A percentile compares a stretch with the other conserved stretches of the same genome.
Evolutionary conservation across 2,888 invertebrate genomes (phyloP).

Genomic region (Melangyna quadrimaculata): DNA sequence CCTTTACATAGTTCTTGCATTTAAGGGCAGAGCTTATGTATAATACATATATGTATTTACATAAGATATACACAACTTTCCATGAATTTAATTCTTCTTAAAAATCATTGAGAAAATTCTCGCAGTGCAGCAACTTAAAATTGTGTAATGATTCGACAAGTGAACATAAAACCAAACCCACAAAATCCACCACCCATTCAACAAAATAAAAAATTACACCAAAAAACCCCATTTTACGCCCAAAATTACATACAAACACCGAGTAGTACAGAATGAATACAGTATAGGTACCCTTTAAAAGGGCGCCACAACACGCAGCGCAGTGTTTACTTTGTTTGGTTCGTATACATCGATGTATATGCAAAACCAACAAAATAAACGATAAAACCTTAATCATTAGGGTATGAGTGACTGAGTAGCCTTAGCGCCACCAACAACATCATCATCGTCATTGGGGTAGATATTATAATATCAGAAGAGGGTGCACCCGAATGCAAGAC

Average conservation of each 20-base stretch:
- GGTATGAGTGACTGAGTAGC: constrained; percentile 41
- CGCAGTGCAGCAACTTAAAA: constrained; percentile 48
- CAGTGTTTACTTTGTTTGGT: constrained; percentile 14
- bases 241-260: constrained; percentile 38
- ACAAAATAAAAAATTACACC: not conserved
- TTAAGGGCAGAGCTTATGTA: no score
- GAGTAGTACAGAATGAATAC: not conserved
- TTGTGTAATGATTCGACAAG: constrained; percentile 71
- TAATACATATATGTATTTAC: no score
- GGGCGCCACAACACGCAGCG: constrained; percentile 60
- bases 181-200: constrained; percentile 9
- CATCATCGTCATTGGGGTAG: constrained; percentile 39
- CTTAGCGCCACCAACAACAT: constrained; percentile 29
- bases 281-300: not conserved
- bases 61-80: no score
- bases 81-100: no score
- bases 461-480: constrained; percentile 23
- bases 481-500: constrained; percentile 36
- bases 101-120: not conserved
- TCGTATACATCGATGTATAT: constrained; percentile 14
- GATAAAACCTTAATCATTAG: constrained; percentile 22
- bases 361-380: constrained; percentile 17
- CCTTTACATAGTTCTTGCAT: no score
- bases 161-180: constrained; percentile 56
- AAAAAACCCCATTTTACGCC: not conserved